A percentile compares a stretch with the other conserved stretches of the same genome.
These are phyloP conservation scores for Amniataba percoides DNA, from an alignment of 2,797 vertebrate genomes.

Conservation along the genomic window DNA sequence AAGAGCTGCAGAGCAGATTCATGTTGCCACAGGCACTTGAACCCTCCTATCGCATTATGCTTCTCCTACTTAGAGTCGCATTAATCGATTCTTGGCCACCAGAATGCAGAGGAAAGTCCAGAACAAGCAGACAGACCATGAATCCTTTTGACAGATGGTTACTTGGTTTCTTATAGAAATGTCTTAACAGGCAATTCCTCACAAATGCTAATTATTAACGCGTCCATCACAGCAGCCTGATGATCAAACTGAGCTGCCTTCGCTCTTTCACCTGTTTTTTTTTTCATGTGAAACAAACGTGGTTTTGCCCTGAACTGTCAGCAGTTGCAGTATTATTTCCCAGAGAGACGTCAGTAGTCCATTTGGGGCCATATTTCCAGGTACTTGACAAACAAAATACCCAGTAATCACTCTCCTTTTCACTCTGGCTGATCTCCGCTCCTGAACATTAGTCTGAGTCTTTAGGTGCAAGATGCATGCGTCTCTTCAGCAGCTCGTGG, in stretches of 20 bases:
- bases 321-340: neutral
- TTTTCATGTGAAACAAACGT: too few species aligned
- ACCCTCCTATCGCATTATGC: constrained; percentile 6
- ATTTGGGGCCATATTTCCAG: neutral
- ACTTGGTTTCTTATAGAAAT: constrained; percentile 10
- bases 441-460: neutral
- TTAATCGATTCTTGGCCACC: constrained; percentile 6
- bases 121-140: neutral
- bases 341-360: too few species aligned
- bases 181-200: neutral
- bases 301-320: too few species aligned
- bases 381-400: neutral
- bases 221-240: neutral
- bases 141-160: constrained; percentile 7
- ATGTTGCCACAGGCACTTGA: neutral
- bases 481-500: neutral
- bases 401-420: neutral
- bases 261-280: neutral
- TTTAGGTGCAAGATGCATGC: neutral
- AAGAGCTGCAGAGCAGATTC: neutral
- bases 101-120: neutral
- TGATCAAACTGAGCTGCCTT: neutral
- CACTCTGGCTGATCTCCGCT: neutral
- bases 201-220: neutral
- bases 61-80: neutral